Evolutionary conservation across 2,797 vertebrate species (phyloP).

Genomic region (Galaxias olidus): DNA sequence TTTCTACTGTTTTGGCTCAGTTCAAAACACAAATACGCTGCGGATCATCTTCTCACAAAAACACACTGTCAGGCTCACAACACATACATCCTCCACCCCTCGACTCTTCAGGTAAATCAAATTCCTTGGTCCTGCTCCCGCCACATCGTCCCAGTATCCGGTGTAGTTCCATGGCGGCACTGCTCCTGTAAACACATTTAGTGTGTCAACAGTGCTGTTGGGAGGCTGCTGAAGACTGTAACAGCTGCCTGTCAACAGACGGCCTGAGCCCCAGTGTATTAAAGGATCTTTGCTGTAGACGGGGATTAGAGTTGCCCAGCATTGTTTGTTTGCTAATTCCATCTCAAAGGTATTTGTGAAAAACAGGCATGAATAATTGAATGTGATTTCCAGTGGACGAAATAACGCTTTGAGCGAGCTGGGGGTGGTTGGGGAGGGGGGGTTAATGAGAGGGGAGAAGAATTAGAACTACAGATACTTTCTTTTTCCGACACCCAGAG

Average conservation of each 20-base stretch:
- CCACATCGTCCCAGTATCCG: slow-evolving; percentile 4
- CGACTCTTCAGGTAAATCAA: neutral
- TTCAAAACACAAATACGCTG: no score
- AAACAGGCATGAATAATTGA: slow-evolving; percentile 81
- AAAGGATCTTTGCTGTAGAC: slow-evolving; percentile 72
- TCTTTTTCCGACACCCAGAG: slow-evolving; percentile 57
- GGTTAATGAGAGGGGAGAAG: slow-evolving; percentile 68
- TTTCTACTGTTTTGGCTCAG: no score
- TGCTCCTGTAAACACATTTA: slow-evolving; percentile 66
- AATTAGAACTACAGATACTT: slow-evolving; percentile 57
- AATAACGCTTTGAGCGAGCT: slow-evolving; percentile 66
- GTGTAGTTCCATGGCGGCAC: slow-evolving; percentile 52
- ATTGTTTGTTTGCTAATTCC: slow-evolving; percentile 82
- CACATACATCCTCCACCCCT: neutral
- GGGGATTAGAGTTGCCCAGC: slow-evolving; percentile 76
- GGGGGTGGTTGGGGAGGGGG: slow-evolving; percentile 36
- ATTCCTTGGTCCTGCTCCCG: slow-evolving; percentile 38
- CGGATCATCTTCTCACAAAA: no score
- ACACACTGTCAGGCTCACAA: no score
- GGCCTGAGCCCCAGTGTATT: slow-evolving; percentile 75
- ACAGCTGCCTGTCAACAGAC: slow-evolving; percentile 55
- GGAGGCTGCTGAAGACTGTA: slow-evolving; percentile 63
- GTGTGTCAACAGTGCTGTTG: slow-evolving; percentile 68
- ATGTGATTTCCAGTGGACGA: slow-evolving; percentile 74
- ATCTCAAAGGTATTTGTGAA: slow-evolving; percentile 77